Base-by-base conservation (phyloP, 2,888 invertebrate species). In the Eristalis intricaria region DNA sequence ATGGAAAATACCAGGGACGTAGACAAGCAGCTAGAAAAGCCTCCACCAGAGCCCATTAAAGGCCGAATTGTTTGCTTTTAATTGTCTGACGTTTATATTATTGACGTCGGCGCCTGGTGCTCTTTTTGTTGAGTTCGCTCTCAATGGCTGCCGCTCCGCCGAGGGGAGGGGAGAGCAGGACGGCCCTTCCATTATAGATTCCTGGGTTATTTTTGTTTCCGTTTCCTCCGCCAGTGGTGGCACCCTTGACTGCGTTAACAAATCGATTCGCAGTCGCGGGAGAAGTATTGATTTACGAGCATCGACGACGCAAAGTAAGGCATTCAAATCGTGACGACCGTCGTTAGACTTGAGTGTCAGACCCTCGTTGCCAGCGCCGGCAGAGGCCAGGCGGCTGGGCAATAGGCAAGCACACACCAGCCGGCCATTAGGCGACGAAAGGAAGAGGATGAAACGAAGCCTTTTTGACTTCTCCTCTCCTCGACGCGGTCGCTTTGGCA, bases 61-160 rank as follows among this genome's bases (percentile, higher is more conserved):
- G 68, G 40, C 73, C 29, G 66, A 73, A 74, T 68, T 73, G 73
- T 80, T 73, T 74, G 80, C 79, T 68, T 73, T 74, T 80, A 80
- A 80, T 80, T 80, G 73, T 50, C 68, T 61, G 61, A 7, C 63
- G 66, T 68, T 68, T 60, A 63, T 19, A 19, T 13, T 61, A 80
- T 73, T 74, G 73, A 61, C 74, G 66, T 68, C 50, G 63, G 61
- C 32, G 66, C 58, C 35, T 56, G 63, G 38, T 70, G 78, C 64
- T 60, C 78, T 40, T 58, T 70, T 64, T 26, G 60, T 23, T 19
- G 38, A 40, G 11, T 10, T 32, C 32, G 29, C 13, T 13, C 22
- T 23, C 29, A 15, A 32, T 10, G 43, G 8, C 60, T 38, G 5
- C 56, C 60, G n/a, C 23, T 8, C 11, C 15, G 11, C 10, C 8